Conservation (phyloP, 2,113 vertebrate species). For the Pomatostomus ruficeps region DNA sequence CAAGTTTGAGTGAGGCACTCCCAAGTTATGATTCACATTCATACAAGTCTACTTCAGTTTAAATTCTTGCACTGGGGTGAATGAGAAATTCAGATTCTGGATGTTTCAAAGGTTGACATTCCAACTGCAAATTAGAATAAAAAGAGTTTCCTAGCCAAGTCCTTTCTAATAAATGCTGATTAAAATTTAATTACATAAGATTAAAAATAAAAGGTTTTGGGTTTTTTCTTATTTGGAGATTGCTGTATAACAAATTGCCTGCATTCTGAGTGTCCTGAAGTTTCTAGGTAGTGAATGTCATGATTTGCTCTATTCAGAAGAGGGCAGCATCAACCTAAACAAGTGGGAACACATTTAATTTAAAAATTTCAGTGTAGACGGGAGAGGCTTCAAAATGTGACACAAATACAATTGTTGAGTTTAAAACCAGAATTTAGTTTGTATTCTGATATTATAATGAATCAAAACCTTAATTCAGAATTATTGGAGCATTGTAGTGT, state of each 20-base stretch:
- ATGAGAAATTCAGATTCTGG: neutral
- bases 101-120: neutral
- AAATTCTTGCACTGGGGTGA: neutral
- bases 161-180: neutral
- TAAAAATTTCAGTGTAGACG: neutral
- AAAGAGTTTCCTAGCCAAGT: neutral
- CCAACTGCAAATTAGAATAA: neutral
- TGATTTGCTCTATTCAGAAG: constrained; percentile 57
- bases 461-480: constrained; percentile 8
- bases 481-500: neutral
- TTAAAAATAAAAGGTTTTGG: neutral
- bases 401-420: neutral
- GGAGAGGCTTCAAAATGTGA: neutral
- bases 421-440: constrained; percentile 11
- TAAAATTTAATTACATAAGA: neutral
- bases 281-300: neutral
- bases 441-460: constrained; percentile 18
- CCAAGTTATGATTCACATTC: neutral
- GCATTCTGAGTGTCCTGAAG: neutral
- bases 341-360: neutral
- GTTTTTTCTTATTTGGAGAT: neutral
- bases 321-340: constrained; percentile 75
- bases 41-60: neutral
- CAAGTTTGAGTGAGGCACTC: neutral
- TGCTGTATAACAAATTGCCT: neutral